phyloP scores from a whole-genome alignment of 2,888 invertebrate species.

The Portevinia maculata region DNA sequence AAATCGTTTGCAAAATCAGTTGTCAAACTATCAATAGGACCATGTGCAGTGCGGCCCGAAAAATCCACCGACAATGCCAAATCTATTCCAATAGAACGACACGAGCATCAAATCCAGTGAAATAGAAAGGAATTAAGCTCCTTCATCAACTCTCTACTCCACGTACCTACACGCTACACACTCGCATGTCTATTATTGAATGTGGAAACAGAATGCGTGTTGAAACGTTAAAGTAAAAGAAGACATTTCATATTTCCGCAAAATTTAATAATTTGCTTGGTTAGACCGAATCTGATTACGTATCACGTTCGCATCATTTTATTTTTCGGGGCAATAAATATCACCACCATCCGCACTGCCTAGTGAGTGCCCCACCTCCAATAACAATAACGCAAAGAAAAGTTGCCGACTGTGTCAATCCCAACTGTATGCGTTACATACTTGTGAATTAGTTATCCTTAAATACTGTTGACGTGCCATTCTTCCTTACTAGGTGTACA shows the following conservation, averaged over 20 bases:
- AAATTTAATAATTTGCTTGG: slow-evolving; percentile 70
- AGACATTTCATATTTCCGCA: slow-evolving; percentile 68
- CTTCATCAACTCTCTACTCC: slow-evolving; percentile 25
- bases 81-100: slow-evolving; percentile 20
- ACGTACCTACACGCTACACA: background rate
- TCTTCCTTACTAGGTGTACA: slow-evolving; percentile 33
- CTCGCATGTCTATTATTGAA: background rate
- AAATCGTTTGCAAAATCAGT: slow-evolving; percentile 56
- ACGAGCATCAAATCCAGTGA: slow-evolving; percentile 24
- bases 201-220: slow-evolving; percentile 13
- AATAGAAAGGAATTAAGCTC: slow-evolving; percentile 30
- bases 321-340: slow-evolving; percentile 65
- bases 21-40: slow-evolving; percentile 47
- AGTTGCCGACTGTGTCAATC: slow-evolving; percentile 21
- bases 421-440: slow-evolving; percentile 30
- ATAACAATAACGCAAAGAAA: background rate
- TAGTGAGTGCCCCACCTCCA: background rate
- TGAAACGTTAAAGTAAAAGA: slow-evolving; percentile 36
- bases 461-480: slow-evolving; percentile 60
- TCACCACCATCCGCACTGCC: slow-evolving; percentile 11
- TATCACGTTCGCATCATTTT: slow-evolving; percentile 62
- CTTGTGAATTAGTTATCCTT: slow-evolving; percentile 60
- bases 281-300: slow-evolving; percentile 62
- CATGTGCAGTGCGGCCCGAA: background rate
- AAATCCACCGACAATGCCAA: slow-evolving; percentile 24